Evolutionary conservation across 2,797 vertebrate species (phyloP), one percentile per base, ranked within the genome.

Genomic region (Prunella strophiata): DNA sequence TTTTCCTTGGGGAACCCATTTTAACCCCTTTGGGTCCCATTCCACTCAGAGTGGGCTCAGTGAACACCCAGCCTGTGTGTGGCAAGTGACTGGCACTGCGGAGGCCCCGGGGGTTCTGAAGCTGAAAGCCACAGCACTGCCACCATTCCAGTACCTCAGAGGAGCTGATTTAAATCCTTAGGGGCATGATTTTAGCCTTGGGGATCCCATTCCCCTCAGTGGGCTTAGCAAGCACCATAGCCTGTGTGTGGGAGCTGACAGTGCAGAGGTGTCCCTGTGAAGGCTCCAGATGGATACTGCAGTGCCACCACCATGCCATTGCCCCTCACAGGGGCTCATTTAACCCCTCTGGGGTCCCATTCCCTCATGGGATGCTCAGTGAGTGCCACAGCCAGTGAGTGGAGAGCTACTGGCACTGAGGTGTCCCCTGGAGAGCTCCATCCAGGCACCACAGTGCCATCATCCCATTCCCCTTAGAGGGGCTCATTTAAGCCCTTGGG

Each of bases 221-320:
- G 34, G 25, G 57, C 38, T 84, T 30, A 50, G 59, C 0, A 0
- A 57, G 51, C 16, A 61, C 36, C 63, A 40, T 16, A 38, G 32
- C 14, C 36, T 0, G 0, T 29, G 16, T 62, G 9, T 38, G 27
- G 36, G 32, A 70, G 32, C 16, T 76, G 63, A 32, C 19, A 18
- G 42, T 0, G 0, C 36, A 38, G 55, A 50, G 20, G 29, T 15
- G n/a, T 16, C 52, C 19, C n/a, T 51, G 52, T 43, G 61, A 66
- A 43, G 32, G 36, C 17, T 75, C 27, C 45, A 67, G 38, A 38
- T 38, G 38, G 45, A 75, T n/a, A 52, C 38, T 27, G 54, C 38
- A 67, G 7, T 38, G n/a, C 54, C 47, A 52, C 27, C 19, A 76
- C 38, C 45, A 58, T 1, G 7, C n/a, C 62, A 52, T 45, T 59